Percentiles rank a stretch among this genome's conserved stretches.
phyloP scores from a whole-genome alignment of 2,888 invertebrate species.

The Cantharis rufa region DNA sequence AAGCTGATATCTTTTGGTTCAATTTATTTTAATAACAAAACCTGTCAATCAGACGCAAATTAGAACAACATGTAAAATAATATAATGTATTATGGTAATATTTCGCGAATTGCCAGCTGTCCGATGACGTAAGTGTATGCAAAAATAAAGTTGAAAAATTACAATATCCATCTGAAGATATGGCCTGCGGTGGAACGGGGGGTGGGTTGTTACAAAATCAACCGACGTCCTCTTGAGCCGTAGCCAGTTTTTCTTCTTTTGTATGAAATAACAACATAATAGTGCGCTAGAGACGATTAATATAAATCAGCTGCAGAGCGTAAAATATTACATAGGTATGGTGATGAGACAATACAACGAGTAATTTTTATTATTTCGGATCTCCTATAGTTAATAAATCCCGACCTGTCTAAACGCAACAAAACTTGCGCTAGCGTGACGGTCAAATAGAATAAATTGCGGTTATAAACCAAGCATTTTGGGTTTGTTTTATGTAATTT shows the following conservation, averaged over 20 bases:
- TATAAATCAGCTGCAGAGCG: neutral
- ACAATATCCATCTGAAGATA: neutral
- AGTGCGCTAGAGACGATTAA: neutral
- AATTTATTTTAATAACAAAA: neutral
- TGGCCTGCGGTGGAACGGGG: neutral
- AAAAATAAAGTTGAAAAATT: neutral
- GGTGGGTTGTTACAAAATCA: neutral
- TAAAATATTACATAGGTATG: neutral
- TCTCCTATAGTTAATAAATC: neutral
- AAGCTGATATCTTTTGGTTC: neutral
- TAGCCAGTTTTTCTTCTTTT: neutral
- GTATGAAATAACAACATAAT: neutral
- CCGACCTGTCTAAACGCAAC: neutral
- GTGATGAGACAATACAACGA: neutral
- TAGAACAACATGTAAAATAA: neutral
- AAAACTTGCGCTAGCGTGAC: neutral
- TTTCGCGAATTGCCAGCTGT: neutral
- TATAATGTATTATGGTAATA: neutral
- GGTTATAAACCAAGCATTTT: neutral
- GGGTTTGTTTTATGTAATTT: neutral
- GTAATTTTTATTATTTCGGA: neutral
- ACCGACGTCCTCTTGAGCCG: neutral
- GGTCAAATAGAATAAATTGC: neutral
- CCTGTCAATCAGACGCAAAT: neutral
- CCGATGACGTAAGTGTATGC: neutral